Conservation (phyloP, 2,797 vertebrate genomes). For the Lutjanus campechanus region DNA sequence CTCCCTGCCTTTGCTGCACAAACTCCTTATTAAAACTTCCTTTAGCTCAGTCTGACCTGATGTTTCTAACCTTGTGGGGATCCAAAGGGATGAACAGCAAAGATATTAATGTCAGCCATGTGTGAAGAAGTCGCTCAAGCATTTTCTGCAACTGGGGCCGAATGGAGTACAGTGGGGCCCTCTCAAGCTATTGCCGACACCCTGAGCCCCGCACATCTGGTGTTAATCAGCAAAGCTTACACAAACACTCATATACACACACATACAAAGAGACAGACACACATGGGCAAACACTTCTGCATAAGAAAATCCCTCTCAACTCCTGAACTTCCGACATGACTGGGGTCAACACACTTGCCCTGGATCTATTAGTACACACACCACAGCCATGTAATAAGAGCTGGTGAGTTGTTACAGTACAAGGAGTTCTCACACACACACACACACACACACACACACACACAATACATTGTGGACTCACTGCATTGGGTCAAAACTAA, state of each 20-base stretch:
- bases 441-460: conserved; percentile 22
- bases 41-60: conserved; percentile 53
- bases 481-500: background rate
- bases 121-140: conserved; percentile 67
- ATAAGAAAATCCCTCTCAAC: conserved; percentile 85
- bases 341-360: conserved; percentile 80
- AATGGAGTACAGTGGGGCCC: conserved; percentile 70
- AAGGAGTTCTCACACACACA: conserved; percentile 26
- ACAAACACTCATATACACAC: conserved; percentile 68
- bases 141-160: conserved; percentile 50
- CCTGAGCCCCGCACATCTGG: conserved; percentile 80
- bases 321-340: conserved; percentile 89
- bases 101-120: conserved; percentile 72
- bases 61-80: conserved; percentile 57
- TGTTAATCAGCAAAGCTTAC: conserved; percentile 77
- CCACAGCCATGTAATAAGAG: conserved; percentile 72
- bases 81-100: conserved; percentile 51
- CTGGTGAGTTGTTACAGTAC: conserved; percentile 57
- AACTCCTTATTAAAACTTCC: conserved; percentile 44
- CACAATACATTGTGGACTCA: background rate
- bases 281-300: conserved; percentile 74
- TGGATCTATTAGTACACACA: conserved; percentile 74
- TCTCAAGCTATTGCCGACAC: conserved; percentile 69
- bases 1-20: background rate
- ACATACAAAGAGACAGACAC: conserved; percentile 65